Evolutionary conservation across 1,140 invertebrate genomes (phyloP).

Genomic region (Trichogramma pretiosum): DNA sequence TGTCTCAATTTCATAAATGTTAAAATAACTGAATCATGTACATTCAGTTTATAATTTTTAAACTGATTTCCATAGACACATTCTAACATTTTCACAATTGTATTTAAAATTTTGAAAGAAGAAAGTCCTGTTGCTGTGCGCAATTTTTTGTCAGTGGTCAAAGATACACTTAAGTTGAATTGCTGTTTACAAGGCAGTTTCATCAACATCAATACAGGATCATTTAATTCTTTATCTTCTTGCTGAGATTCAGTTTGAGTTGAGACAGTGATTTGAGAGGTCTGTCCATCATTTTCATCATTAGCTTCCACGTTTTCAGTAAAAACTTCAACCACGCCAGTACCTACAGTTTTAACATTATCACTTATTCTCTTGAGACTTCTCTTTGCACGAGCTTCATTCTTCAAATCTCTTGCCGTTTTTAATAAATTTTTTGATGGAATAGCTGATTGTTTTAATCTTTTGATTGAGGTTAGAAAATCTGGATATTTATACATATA

Average conservation of each 20-base stretch:
- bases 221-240: background rate
- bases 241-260: too few relatives aligned
- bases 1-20: conserved; percentile 11
- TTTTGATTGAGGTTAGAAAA: too few relatives aligned
- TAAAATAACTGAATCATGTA: conserved; percentile 6
- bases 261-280: too few relatives aligned
- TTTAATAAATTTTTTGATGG: background rate
- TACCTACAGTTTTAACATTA: background rate
- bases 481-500: too few relatives aligned
- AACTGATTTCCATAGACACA: background rate
- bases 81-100: background rate
- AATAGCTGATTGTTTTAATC: background rate
- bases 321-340: background rate
- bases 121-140: background rate
- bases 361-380: background rate
- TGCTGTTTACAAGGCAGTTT: background rate
- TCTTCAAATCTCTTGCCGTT: background rate
- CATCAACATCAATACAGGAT: background rate
- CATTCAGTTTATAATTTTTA: background rate
- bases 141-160: background rate
- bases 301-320: background rate
- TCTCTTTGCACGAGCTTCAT: background rate
- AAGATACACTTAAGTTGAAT: background rate
- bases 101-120: background rate
- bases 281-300: background rate